Evolutionary conservation across 2,113 vertebrate species (phyloP).

Genomic region (Myotis davidii): DNA sequence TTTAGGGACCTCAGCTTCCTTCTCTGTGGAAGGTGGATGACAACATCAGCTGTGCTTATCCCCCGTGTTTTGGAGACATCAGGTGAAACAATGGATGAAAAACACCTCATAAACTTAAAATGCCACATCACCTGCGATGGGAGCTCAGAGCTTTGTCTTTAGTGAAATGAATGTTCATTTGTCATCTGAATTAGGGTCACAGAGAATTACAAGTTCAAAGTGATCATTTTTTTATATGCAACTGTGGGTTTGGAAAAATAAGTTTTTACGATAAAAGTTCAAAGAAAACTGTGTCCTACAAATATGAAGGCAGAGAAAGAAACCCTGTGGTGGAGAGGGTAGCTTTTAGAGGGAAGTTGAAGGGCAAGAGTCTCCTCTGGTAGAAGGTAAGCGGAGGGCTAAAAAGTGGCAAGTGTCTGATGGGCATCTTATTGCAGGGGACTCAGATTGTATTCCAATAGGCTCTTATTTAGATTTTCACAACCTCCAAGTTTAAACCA

Average conservation of each 20-base stretch:
- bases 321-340: neutral
- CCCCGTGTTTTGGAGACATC: neutral
- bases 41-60: neutral
- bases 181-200: neutral
- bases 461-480: neutral
- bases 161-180: neutral
- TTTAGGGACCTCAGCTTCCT: constrained; percentile 1
- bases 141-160: neutral
- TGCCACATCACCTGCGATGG: neutral
- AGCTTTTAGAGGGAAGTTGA: neutral
- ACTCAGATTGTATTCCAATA: neutral
- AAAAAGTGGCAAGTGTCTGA: too few relatives aligned
- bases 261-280: neutral
- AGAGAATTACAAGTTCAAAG: neutral
- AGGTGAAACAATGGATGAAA: neutral
- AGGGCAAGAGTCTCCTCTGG: neutral
- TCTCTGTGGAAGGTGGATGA: neutral
- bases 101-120: neutral
- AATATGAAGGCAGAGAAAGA: neutral
- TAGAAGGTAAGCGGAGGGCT: too few relatives aligned
- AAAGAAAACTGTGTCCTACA: neutral
- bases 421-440: neutral
- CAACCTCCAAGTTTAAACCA: neutral
- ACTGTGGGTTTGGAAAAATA: neutral
- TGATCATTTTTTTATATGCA: neutral